Percentiles rank a stretch among this genome's conserved stretches.
Conservation (phyloP, 2,888 invertebrate species). For the Watsonalla cultraria region DNA sequence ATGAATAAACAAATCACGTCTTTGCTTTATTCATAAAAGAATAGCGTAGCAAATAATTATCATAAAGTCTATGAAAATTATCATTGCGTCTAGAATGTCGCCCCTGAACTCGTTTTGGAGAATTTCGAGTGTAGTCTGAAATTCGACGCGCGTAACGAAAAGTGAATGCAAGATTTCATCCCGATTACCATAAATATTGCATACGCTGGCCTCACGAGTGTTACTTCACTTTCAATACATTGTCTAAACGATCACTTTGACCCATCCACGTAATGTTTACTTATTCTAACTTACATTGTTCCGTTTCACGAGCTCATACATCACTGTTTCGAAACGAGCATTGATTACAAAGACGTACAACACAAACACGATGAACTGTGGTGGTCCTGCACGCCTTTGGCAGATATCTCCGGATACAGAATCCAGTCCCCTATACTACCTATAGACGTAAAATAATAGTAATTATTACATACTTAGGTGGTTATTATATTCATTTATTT, state of each 20-base stretch:
- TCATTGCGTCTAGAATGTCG: conserved; percentile 18
- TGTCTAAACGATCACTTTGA: conserved; percentile 20
- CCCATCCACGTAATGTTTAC: conserved; percentile 12
- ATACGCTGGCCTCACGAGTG: conserved; percentile 27
- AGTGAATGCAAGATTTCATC: conserved; percentile 33
- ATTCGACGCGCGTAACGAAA: conserved; percentile 33
- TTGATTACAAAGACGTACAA: background rate
- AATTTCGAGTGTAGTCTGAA: conserved; percentile 34
- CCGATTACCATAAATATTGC: conserved; percentile 50
- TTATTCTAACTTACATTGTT: conserved; percentile 3
- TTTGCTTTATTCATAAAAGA: too few species aligned
- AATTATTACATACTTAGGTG: too few species aligned
- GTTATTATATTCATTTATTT: too few species aligned
- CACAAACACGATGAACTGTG: conserved; percentile 1
- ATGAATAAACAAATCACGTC: too few species aligned
- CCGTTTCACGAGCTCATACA: conserved; percentile 1
- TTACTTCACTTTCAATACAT: conserved; percentile 5
- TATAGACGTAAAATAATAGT: too few species aligned
- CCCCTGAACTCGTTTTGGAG: conserved; percentile 38
- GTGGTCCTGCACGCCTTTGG: too few species aligned
- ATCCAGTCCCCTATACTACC: too few species aligned
- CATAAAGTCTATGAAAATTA: conserved; percentile 3
- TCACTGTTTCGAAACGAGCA: conserved; percentile 7
- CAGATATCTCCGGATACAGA: too few species aligned
- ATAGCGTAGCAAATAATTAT: too few species aligned